Evolutionary conservation across 2,888 invertebrate species (phyloP).

Genomic region (Julus scandinavius): DNA sequence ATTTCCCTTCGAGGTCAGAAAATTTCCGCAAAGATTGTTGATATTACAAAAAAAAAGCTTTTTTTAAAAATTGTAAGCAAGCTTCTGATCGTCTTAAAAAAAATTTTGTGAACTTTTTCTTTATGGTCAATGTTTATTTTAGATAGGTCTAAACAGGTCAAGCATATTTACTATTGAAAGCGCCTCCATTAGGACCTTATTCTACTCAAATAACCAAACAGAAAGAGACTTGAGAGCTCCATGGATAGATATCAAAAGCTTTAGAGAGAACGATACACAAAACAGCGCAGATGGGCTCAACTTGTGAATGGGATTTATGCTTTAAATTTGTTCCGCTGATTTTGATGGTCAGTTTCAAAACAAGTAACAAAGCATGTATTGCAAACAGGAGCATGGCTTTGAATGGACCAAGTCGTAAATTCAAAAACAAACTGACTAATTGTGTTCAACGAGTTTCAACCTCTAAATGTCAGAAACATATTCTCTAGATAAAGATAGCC

Average conservation of each 20-base stretch:
- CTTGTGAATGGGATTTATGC: not conserved
- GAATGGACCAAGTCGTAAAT: not conserved
- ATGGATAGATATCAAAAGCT: not conserved
- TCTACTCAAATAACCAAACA: not conserved
- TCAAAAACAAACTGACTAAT: slow-evolving; percentile 20
- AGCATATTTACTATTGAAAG: not conserved
- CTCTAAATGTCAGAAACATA: not conserved
- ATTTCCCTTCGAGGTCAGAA: too few relatives aligned
- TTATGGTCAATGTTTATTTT: not conserved
- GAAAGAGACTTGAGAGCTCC: not conserved
- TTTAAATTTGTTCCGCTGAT: not conserved
- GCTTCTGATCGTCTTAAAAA: not conserved
- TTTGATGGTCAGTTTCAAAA: slow-evolving; percentile 1
- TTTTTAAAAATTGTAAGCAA: not conserved
- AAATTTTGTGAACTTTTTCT: not conserved
- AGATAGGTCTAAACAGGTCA: not conserved
- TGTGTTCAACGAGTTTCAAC: not conserved
- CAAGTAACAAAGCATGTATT: not conserved
- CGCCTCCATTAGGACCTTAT: not conserved
- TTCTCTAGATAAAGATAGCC: not conserved
- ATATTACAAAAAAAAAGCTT: not conserved
- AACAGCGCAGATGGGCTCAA: not conserved
- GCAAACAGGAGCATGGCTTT: not conserved
- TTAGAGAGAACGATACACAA: not conserved
- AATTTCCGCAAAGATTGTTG: not conserved